phyloP scores from a whole-genome alignment of 2,113 vertebrate species.

The Brienomyrus brachyistius region DNA sequence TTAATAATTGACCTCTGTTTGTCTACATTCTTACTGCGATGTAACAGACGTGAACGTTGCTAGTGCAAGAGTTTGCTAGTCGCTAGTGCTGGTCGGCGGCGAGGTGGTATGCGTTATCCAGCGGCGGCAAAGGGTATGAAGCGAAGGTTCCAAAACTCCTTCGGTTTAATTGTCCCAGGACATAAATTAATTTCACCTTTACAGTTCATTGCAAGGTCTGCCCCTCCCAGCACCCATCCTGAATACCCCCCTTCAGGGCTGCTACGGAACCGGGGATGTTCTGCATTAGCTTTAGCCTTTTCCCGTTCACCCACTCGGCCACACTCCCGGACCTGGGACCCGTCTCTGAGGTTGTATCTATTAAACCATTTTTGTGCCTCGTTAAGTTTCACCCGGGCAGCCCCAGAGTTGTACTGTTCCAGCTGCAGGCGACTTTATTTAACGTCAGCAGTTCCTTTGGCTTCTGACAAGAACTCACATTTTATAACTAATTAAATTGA shows the following conservation, averaged over 20 bases:
- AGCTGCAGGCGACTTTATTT: slow-evolving; percentile 88
- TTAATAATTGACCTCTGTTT: slow-evolving; percentile 42
- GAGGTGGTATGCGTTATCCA: neutral
- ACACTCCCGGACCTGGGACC: slow-evolving; percentile 76
- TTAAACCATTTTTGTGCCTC: slow-evolving; percentile 89
- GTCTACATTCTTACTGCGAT: slow-evolving; percentile 24
- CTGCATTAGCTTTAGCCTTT: slow-evolving; percentile 64
- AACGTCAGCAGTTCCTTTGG: slow-evolving; percentile 96
- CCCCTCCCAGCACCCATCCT: neutral
- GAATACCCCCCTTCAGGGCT: neutral
- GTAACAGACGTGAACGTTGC: slow-evolving; percentile 13
- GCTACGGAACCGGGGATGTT: no score
- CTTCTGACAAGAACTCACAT: slow-evolving; percentile 93
- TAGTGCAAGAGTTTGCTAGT: neutral
- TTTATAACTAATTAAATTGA: slow-evolving; percentile 99
- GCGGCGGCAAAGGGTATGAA: neutral
- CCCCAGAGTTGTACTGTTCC: slow-evolving; percentile 92
- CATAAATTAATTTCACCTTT: neutral
- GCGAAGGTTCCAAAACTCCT: neutral
- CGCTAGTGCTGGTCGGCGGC: no score
- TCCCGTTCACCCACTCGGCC: slow-evolving; percentile 75
- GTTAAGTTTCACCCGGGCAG: slow-evolving; percentile 91
- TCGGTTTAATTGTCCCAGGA: neutral
- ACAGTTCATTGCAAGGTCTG: neutral
- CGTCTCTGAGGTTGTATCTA: slow-evolving; percentile 80